Base-by-base conservation (phyloP, 2,113 vertebrate species). In the Manacus vitellinus region DNA sequence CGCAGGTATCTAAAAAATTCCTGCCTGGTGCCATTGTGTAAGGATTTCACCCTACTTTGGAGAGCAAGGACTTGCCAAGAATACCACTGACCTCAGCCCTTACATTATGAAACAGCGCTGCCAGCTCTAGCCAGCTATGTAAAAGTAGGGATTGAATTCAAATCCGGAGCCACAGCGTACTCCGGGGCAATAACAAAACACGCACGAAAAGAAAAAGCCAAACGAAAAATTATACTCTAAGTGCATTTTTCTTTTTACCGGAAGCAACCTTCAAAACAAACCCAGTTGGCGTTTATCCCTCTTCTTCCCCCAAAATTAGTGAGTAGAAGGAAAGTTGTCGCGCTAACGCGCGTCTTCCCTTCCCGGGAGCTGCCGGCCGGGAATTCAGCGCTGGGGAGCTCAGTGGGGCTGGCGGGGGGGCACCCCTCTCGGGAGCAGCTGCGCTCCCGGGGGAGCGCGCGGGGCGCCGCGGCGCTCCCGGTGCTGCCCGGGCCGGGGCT, bases 41-140 rank as follows among this genome's bases (percentile, higher is more conserved):
- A 87, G 83, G 76, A 92, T 87, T 87, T 87, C 83, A 92, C 90
- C 76, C 83, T 81, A 81, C 90, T 94, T 78, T 19, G 92, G 87
- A 46, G 67, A 82, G 89, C 67, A 65, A 62, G 51, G 77, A 73
- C 82, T 89, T 54, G 93, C 91, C 89, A 94, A 85, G 94, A 92
- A 87, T 61, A 78, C 81, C 93, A 78, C 82, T 92, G 92, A 89
- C 91, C 96, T 96, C 96, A 94, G 94, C 78, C 88, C 91, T 66
- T 46, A 18, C 88, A 85, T 94, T 95, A 93, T 81, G 88, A 93
- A 95, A 95, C 91, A 24, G 91, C 65, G 73, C 91, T 94, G 96
- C 92, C 94, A 94, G 91, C 92, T 65, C 77, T 74, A 77, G 88
- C 73, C 88, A 85, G 88, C 94, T 66, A 49, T 39, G 82, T 14